Conservation (phyloP, 2,888 invertebrate species). For the Anthrax anthrax region DNA sequence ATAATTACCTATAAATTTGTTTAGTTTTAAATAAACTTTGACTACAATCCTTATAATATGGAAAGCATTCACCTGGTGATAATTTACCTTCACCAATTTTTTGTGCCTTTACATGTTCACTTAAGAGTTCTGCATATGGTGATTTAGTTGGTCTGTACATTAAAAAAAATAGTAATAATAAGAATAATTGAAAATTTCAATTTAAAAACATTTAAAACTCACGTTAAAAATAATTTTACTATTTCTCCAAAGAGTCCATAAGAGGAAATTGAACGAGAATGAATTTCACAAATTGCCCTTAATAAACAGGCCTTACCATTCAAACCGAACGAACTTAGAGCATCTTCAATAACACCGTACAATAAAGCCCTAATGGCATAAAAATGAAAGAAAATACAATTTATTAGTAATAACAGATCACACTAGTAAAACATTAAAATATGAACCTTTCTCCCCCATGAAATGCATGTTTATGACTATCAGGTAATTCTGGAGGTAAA, state of each 20-base stretch:
- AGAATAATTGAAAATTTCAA: neutral
- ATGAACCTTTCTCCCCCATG: conserved; percentile 58
- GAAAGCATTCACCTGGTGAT: conserved; percentile 66
- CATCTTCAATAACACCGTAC: conserved; percentile 64
- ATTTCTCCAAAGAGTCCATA: conserved; percentile 73
- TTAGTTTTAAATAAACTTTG: conserved; percentile 52
- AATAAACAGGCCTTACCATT: conserved; percentile 70
- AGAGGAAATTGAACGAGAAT: conserved; percentile 60
- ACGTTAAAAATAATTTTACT: conserved; percentile 71
- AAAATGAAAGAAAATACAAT: conserved; percentile 13
- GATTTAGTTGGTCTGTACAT: conserved; percentile 60
- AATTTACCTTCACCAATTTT: conserved; percentile 51
- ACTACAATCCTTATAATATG: conserved; percentile 67
- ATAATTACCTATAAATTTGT: neutral
- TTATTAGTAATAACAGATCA: no score
- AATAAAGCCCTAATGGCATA: conserved; percentile 46
- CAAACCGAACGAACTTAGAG: conserved; percentile 65
- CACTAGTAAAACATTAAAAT: neutral
- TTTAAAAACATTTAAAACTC: conserved; percentile 16
- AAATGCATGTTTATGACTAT: conserved; percentile 40
- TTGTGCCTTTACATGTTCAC: conserved; percentile 70
- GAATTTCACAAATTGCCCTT: conserved; percentile 73
- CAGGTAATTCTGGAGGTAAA: conserved; percentile 34
- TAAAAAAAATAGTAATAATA: neutral
- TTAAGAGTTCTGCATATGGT: conserved; percentile 55